A percentile compares a stretch with the other conserved stretches of the same genome.
phyloP scores from a whole-genome alignment of 1,140 invertebrate genomes.

The Leptestheria dahalacensis region DNA sequence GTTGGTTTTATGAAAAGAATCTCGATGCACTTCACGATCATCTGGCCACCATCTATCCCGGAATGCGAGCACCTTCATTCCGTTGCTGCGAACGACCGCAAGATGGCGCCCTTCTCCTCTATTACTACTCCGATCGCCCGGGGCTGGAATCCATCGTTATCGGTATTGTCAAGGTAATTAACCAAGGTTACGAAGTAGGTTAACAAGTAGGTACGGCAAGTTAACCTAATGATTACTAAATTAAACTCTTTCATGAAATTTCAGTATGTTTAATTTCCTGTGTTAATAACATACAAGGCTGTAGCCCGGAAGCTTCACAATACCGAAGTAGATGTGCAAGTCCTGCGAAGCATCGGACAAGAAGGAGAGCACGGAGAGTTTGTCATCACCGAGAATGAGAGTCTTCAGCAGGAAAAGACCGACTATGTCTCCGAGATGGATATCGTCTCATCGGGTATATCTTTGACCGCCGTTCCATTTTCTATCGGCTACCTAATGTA shows the following conservation, averaged over 20 bases:
- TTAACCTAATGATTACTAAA: no score
- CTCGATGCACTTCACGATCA: slow-evolving; percentile 86
- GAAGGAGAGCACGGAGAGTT: slow-evolving; percentile 83
- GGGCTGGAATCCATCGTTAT: slow-evolving; percentile 88
- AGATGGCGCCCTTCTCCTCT: slow-evolving; percentile 69
- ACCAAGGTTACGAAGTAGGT: no score
- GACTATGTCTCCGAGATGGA: slow-evolving; percentile 14
- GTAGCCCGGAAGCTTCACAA: slow-evolving; percentile 81
- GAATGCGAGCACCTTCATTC: slow-evolving; percentile 84
- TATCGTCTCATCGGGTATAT: slow-evolving; percentile 11
- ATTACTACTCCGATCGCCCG: slow-evolving; percentile 84
- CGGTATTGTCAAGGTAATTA: slow-evolving; percentile 71
- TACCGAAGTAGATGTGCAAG: slow-evolving; percentile 77
- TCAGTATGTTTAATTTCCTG: slow-evolving; percentile 19
- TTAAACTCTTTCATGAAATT: no score
- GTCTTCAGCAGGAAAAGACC: slow-evolving; percentile 19
- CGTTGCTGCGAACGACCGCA: slow-evolving; percentile 68
- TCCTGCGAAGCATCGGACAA: slow-evolving; percentile 56
- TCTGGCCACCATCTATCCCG: slow-evolving; percentile 77
- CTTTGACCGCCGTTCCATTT: no score
- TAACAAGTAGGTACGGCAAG: no score
- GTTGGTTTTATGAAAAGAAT: slow-evolving; percentile 43
- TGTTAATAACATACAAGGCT: slow-evolving; percentile 38
- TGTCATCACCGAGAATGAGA: slow-evolving; percentile 44
- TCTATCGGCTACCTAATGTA: no score